Conservation (phyloP, 2,113 vertebrate species). For the Ictalurus furcatus region DNA sequence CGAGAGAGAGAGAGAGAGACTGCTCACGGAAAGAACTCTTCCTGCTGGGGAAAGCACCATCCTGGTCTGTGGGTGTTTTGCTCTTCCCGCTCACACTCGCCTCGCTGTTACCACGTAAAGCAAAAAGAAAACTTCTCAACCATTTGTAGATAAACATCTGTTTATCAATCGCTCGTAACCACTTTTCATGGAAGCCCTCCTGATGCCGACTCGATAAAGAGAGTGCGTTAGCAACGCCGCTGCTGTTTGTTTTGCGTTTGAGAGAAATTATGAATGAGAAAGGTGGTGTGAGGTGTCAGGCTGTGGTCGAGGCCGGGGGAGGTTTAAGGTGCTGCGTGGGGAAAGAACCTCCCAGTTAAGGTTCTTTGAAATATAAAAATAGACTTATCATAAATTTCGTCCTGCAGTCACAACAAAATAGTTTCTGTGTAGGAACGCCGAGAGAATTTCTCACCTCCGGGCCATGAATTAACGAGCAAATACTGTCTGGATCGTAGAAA, state of each 20-base stretch:
- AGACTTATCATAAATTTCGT: conserved; percentile 53
- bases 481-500: not conserved
- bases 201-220: not conserved
- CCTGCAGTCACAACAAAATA: conserved; percentile 15
- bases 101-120: conserved; percentile 10
- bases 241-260: not conserved
- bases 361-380: conserved; percentile 54
- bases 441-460: not conserved
- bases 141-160: conserved; percentile 17
- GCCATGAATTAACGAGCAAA: not conserved
- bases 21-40: conserved; percentile 52
- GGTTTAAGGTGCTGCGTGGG: conserved; percentile 34
- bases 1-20: conserved; percentile 6
- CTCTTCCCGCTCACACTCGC: conserved; percentile 47
- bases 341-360: conserved; percentile 46
- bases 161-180: not conserved
- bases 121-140: not conserved
- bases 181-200: not conserved
- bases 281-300: conserved; percentile 10
- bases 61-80: conserved; percentile 6
- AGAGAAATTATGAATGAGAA: conserved; percentile 35
- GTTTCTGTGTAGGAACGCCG: conserved; percentile 25
- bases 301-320: conserved; percentile 26
- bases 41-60: conserved; percentile 53
- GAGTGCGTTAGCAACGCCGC: not conserved